phyloP scores from a whole-genome alignment of 2,888 invertebrate genomes.

The Cryptus viduatorius region DNA sequence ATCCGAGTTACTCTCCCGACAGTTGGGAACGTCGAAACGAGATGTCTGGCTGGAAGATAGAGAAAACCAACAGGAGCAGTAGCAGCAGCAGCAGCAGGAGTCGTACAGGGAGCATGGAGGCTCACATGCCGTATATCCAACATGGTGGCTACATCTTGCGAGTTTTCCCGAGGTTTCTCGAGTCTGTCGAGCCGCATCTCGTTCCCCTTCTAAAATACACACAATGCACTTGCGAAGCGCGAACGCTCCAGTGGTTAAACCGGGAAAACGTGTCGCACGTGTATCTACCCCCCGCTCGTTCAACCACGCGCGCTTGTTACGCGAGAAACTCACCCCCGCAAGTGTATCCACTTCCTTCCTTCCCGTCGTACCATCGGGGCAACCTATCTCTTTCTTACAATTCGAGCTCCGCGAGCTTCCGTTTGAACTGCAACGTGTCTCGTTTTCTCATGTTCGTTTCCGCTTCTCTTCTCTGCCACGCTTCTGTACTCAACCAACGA shows the following conservation, averaged over 20 bases:
- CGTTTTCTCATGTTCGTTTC: constrained; percentile 33
- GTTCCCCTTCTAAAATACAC: constrained; percentile 44
- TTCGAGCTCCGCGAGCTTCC: neutral
- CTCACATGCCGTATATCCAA: constrained; percentile 27
- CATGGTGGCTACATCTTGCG: constrained; percentile 29
- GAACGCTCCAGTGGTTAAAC: constrained; percentile 47
- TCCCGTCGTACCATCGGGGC: constrained; percentile 5
- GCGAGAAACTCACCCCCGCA: constrained; percentile 14
- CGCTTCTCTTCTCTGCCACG: constrained; percentile 1
- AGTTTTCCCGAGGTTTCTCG: constrained; percentile 24
- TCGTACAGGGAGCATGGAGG: neutral
- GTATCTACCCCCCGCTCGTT: constrained; percentile 12
- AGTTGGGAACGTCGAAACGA: constrained; percentile 58
- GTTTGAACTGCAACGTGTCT: constrained; percentile 4
- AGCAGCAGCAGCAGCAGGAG: neutral
- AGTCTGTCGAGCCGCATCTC: constrained; percentile 9
- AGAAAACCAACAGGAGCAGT: constrained; percentile 5
- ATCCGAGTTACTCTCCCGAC: constrained; percentile 58
- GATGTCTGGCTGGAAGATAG: constrained; percentile 39
- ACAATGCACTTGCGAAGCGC: constrained; percentile 47
- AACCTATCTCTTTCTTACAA: constrained; percentile 21
- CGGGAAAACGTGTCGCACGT: constrained; percentile 48
- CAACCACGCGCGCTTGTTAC: constrained; percentile 51
- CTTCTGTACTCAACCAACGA: neutral
- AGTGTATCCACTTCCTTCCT: constrained; percentile 13